A percentile compares a stretch with the other conserved stretches of the same genome.
Conservation (phyloP, 1,140 invertebrate genomes). For the Leptoteleia sp. region DNA sequence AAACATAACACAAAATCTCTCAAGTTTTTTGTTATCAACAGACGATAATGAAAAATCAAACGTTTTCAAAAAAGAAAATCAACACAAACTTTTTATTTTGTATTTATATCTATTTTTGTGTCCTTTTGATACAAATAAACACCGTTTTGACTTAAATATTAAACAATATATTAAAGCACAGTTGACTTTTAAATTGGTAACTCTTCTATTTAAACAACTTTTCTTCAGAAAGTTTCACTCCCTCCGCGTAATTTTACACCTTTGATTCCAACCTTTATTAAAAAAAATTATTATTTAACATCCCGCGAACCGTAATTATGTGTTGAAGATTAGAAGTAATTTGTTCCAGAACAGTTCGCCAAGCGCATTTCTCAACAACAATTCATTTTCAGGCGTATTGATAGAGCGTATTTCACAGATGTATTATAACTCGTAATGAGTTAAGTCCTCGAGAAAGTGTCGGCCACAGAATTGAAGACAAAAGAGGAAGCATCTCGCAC, state of each 20-base stretch:
- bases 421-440: slow-evolving; percentile 55
- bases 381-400: slow-evolving; percentile 43
- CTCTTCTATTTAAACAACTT: no score
- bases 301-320: slow-evolving; percentile 11
- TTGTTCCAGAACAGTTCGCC: slow-evolving; percentile 42
- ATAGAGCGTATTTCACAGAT: slow-evolving; percentile 50
- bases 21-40: no score
- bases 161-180: no score
- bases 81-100: no score
- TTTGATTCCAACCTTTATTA: slow-evolving; percentile 7
- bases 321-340: slow-evolving; percentile 39
- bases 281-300: slow-evolving; percentile 43
- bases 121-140: no score
- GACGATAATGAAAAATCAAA: no score
- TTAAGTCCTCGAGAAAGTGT: slow-evolving; percentile 52
- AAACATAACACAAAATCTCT: not conserved
- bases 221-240: no score
- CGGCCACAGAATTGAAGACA: slow-evolving; percentile 33
- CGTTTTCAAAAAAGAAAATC: no score
- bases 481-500: slow-evolving; percentile 56
- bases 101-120: no score
- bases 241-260: not conserved
- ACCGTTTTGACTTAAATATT: no score
- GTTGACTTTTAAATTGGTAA: no score
- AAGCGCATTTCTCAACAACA: slow-evolving; percentile 34